Base-by-base conservation (phyloP, 1,140 invertebrate genomes). In the Papilio machaon region DNA sequence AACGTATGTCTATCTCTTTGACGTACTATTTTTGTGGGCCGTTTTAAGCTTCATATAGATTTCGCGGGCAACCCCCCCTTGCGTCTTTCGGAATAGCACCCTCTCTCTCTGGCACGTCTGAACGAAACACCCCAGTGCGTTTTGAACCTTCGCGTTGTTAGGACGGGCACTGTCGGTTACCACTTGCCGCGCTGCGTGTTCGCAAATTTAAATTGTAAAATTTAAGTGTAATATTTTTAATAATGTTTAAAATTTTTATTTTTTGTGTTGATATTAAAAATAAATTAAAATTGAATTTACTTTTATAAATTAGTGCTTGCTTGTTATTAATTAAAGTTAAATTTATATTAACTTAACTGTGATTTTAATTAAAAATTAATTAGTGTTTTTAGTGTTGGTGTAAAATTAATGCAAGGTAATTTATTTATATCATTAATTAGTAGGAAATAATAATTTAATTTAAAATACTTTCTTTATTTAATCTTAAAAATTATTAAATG, bases 41-140 rank as follows among this genome's bases (percentile, higher is more conserved):
- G 86, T 87, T 87, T 87, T 89, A 88, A 90, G 87, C 86, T 85
- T 64, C 87, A 87, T 90, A 90, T 91, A 87, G 89, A 90, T 88
- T 90, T 89, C 86, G 85, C 83, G 82, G 52, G 81, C 81, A 76
- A 81, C 80, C 89, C 87, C 87, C 88, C 85, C 88, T 82, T 84
- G 83, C 85, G 86, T 85, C 76, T 78, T 78, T 83, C 52, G 52
- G 81, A 84, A 54, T 88, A 80, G 82, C 46, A 81, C 49, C 76
- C 82, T 86, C 83, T 89, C 90, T 86, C 87, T 75, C 84, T 89
- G 84, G 79, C 88, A 81, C 87, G 47, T 80, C 78, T 82, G 82
- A 67, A 83, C 84, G 85, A 82, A 83, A 83, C 84, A 90, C 88
- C 85, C 87, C 86, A 92, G 91, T 92, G 88, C 88, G 90, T 89